Evolutionary conservation across 1,140 invertebrate genomes (phyloP), one percentile per base, ranked within the genome.

Genomic region (Akabosia matsudoensis): DNA sequence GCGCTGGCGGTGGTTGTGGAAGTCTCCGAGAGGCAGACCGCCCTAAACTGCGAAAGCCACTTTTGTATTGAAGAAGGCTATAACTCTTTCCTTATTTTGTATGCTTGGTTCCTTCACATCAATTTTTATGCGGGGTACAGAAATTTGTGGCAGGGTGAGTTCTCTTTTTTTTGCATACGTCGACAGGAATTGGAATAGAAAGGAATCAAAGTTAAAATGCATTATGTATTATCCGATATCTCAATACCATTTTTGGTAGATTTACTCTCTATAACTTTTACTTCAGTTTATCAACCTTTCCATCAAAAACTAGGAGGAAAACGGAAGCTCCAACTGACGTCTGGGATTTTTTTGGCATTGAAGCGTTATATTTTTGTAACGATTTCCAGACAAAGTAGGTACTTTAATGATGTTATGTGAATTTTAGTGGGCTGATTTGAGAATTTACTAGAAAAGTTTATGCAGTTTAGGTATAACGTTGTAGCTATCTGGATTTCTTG

Each of bases 111-210:
- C n/a, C n/a, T n/a, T n/a, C n/a, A n/a, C n/a, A n/a, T n/a, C n/a
- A n/a, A n/a, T n/a, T n/a, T n/a, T n/a, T n/a, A n/a, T n/a, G n/a
- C n/a, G n/a, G n/a, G n/a, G n/a, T n/a, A n/a, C n/a, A n/a, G n/a
- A n/a, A n/a, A 45, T 45, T 18, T 45, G 37, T 45, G 37, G 37
- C 7, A 45, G 37, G 7, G 18, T 10, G 37, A 3, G 61, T 67
- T n/a, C n/a, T n/a, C n/a, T n/a, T n/a, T n/a, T n/a, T 67, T 67
- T 30, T 67, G 61, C 61, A 67, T 67, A 67, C 61, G 61, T 67
- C 24, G 61, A 67, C 61, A 67, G 61, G 28, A 67, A 67, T 67
- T 67, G 61, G 61, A 30, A 67, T 67, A 67, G 61, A 67, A 67
- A 30, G 31, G 61, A 67, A 67, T 67, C 28, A 28, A 67, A 67